phyloP scores from a whole-genome alignment of 1,140 invertebrate species.

The Aphelinus certus region DNA sequence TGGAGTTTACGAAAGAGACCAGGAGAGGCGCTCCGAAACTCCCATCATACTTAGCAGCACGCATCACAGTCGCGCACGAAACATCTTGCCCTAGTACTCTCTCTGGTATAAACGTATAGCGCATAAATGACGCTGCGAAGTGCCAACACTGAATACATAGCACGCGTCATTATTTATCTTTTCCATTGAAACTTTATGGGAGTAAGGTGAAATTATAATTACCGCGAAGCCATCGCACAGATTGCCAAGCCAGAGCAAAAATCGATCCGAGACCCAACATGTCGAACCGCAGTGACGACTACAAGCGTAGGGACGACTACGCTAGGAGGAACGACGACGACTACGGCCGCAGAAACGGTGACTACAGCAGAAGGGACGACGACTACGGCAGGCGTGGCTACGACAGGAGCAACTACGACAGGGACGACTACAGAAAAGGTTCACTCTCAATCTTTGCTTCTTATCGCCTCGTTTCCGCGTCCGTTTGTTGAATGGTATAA shows the following conservation, averaged over 20 bases:
- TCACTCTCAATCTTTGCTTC: slow-evolving; percentile 19
- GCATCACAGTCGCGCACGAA: no score
- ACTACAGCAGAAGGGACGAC: slow-evolving; percentile 16
- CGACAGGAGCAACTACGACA: neutral
- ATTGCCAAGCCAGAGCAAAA: neutral
- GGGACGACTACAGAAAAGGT: slow-evolving; percentile 63
- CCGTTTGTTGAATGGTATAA: no score
- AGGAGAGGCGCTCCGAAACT: no score
- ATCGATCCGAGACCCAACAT: slow-evolving; percentile 14
- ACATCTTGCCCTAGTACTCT: neutral
- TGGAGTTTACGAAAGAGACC: no score
- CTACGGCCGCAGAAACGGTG: neutral
- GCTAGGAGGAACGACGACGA: neutral
- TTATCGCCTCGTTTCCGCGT: no score
- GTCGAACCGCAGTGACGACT: slow-evolving; percentile 31
- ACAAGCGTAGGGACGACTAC: slow-evolving; percentile 27
- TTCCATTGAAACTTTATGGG: no score
- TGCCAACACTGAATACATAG: neutral
- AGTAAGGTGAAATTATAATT: no score
- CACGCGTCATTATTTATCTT: no score
- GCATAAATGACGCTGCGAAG: slow-evolving; percentile 33
- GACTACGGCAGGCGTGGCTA: neutral
- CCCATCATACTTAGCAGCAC: no score
- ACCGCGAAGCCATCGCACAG: no score
- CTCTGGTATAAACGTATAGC: neutral